phyloP scores from a whole-genome alignment of 2,888 invertebrate genomes.

The Leptothorax acervorum region DNA sequence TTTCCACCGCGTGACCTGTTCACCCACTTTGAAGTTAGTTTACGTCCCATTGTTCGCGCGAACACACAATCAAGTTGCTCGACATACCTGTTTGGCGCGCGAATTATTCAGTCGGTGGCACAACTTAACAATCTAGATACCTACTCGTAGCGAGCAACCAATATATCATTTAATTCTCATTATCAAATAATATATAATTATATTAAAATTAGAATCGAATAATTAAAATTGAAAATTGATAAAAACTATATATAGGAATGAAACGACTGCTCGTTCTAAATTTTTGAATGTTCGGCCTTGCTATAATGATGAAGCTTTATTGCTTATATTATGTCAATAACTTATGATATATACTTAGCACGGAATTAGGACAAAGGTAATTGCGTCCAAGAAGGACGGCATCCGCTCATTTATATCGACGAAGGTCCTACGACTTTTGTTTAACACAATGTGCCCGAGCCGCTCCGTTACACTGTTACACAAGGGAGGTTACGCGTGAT shows the following conservation, averaged over 20 bases:
- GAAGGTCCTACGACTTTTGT: conserved; percentile 75
- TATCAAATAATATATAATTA: not conserved
- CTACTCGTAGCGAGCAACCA: not conserved
- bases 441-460: conserved; percentile 73
- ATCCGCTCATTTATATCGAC: conserved; percentile 59
- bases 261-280: not conserved
- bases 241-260: not conserved
- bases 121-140: conserved; percentile 15
- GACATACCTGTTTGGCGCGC: conserved; percentile 35
- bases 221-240: conserved; percentile 2
- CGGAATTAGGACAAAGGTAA: conserved; percentile 71
- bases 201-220: not conserved
- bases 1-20: conserved; percentile 75
- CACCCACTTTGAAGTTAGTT: conserved; percentile 76
- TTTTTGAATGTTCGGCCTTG: not conserved
- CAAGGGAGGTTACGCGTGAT: conserved; percentile 39
- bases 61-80: conserved; percentile 60
- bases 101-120: conserved; percentile 35
- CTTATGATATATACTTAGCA: conserved; percentile 60
- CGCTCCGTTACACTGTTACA: conserved; percentile 45
- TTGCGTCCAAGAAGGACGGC: conserved; percentile 59
- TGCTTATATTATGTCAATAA: conserved; percentile 56
- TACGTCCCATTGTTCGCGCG: conserved; percentile 65
- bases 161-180: not conserved
- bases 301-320: not conserved